Evolutionary conservation across 1,140 invertebrate genomes (phyloP), one percentile per base, ranked within the genome.

Genomic region (Drosophila saltans): DNA sequence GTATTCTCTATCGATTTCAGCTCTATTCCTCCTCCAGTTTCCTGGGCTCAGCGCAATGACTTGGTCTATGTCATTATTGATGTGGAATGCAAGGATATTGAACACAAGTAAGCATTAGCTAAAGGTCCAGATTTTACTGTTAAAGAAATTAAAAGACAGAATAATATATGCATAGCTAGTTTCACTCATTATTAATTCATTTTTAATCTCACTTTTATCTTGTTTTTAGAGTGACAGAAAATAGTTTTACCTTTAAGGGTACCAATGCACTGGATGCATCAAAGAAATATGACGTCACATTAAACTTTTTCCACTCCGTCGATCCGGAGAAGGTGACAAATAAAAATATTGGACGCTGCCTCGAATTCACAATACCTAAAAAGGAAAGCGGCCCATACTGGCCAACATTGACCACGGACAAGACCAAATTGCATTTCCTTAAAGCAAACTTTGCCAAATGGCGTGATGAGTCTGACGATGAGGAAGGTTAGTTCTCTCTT

Each of bases 361-460:
- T 97, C 76, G 96, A 97, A 93, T 94, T 97, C 84, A 94, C 96
- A 74, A 93, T 98, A 90, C 90, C 85, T 66, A 94, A 91, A 71
- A 91, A 92, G 69, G 77, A 89, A 56, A 78, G 66, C 62, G 96
- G 95, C 70, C 94, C 96, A 9, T 99, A 95, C 91, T 99, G 98
- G 98, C 96, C 97, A 65, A 93, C 95, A 62, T 94, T 99, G 59
- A 96, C 97, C 30, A 97, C 97, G 93, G 97, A 97, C 77, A 96
- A 96, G 79, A 95, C 95, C 91, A 99, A 98, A 93, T 95, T 96
- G 78, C 98, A 99, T 92, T 99, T 98, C 98, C 94, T 99, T 63
- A 99, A 98, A 93, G 96, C 98, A 75, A 98, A 99, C 92, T 99
- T 99, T 92, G 96, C 97, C 81, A 98, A 98, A 93, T 99, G 98